Percentiles rank a stretch among this genome's conserved stretches.
These are phyloP conservation scores for Polydrusus pterygomalis DNA, from an alignment of 2,888 invertebrate genomes.

Conservation along the genomic window DNA sequence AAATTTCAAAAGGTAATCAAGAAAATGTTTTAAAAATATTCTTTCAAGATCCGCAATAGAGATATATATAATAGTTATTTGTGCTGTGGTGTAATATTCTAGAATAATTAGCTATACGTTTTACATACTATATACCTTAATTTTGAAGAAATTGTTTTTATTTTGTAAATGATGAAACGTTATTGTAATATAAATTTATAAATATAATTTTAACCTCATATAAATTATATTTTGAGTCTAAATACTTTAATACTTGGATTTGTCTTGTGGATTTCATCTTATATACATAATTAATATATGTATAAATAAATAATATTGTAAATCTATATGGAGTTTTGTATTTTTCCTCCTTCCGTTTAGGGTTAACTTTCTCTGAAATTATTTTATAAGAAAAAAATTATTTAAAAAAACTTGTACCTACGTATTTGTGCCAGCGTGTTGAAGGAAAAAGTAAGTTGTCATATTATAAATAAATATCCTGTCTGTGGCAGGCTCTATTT, in stretches of 20 bases:
- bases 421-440: too few relatives aligned
- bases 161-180: slow-evolving; percentile 65
- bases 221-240: slow-evolving; percentile 68
- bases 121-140: slow-evolving; percentile 41
- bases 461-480: too few relatives aligned
- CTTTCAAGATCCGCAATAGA: slow-evolving; percentile 62
- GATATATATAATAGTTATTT: slow-evolving; percentile 70
- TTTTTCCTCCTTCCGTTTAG: slow-evolving; percentile 4
- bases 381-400: too few relatives aligned
- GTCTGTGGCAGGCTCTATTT: too few relatives aligned
- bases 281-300: slow-evolving; percentile 72
- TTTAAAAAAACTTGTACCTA: too few relatives aligned
- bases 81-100: slow-evolving; percentile 74
- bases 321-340: slow-evolving; percentile 62
- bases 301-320: slow-evolving; percentile 73
- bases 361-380: neutral
- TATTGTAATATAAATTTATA: slow-evolving; percentile 67
- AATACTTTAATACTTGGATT: slow-evolving; percentile 68
- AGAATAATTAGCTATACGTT: slow-evolving; percentile 65
- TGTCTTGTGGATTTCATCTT: slow-evolving; percentile 73
- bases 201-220: slow-evolving; percentile 64
- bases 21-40: slow-evolving; percentile 20
- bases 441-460: too few relatives aligned
- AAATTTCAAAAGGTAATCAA: neutral
- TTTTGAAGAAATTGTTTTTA: slow-evolving; percentile 58